These are phyloP conservation scores for Leistus spinibarbis DNA, from an alignment of 2,888 invertebrate genomes.

Conservation along the genomic window DNA sequence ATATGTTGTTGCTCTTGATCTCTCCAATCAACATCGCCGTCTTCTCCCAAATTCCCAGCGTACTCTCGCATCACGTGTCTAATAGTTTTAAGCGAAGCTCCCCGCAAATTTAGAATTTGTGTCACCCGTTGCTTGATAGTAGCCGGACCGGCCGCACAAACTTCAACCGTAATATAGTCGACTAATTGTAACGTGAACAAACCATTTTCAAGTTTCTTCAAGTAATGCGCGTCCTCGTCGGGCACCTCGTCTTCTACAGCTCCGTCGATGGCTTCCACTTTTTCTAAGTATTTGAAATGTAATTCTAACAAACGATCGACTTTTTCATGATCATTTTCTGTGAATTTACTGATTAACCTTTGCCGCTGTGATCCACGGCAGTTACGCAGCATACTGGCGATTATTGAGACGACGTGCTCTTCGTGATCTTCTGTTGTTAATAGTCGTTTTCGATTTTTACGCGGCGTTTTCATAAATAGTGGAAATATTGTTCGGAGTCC, in stretches of 20 bases:
- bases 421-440: slow-evolving; percentile 89
- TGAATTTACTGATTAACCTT: slow-evolving; percentile 91
- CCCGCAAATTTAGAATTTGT: slow-evolving; percentile 85
- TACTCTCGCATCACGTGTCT: slow-evolving; percentile 95
- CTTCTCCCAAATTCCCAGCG: slow-evolving; percentile 93
- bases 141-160: slow-evolving; percentile 73
- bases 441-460: slow-evolving; percentile 77
- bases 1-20: slow-evolving; percentile 92
- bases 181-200: slow-evolving; percentile 95
- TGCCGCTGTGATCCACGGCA: slow-evolving; percentile 90
- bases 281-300: slow-evolving; percentile 95
- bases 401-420: slow-evolving; percentile 93
- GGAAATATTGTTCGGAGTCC: slow-evolving; percentile 97
- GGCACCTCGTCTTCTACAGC: slow-evolving; percentile 68
- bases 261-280: slow-evolving; percentile 83
- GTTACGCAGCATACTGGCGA: slow-evolving; percentile 91
- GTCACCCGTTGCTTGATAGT: slow-evolving; percentile 84
- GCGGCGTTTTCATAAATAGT: slow-evolving; percentile 98
- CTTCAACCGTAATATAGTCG: slow-evolving; percentile 86
- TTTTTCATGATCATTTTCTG: slow-evolving; percentile 98
- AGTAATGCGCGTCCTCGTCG: slow-evolving; percentile 84
- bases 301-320: slow-evolving; percentile 95
- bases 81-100: slow-evolving; percentile 91
- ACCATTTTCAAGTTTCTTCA: slow-evolving; percentile 89
- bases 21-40: slow-evolving; percentile 82